Base-by-base conservation (phyloP, 2,113 vertebrate species). In the Zingel zingel region DNA sequence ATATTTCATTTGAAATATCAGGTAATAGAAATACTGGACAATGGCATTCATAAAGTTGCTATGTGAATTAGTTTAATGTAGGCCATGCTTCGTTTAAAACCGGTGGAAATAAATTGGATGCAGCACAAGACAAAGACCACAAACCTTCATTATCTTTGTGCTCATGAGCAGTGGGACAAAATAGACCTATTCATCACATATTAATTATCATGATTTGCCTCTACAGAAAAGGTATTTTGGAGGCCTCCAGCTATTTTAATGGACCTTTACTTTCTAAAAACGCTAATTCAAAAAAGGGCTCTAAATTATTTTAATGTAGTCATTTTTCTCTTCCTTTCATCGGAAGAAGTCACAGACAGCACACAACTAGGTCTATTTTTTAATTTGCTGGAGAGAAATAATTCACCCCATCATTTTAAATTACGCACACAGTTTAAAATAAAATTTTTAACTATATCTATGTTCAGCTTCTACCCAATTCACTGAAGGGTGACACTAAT, bases 251-350 rank as follows among this genome's bases (percentile, higher is more conserved):
- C 61, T 82, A 63, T 88, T 92, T 51, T 80, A 87, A 83, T 79
- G 27, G 58, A 84, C 76, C 67, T 84, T 86, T 74, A 88, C 71
- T 88, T 82, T 91, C 45, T 67, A 25, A 84, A 67, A 81, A 75
- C 62, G 65, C 47, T 84, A 86, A 84, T 88, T 87, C 71, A 82
- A 89, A 82, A 36, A 74, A 70, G 74, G 81, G 63, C 82, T 85
- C 83, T 87, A 90, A 94, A 93, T 93, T 85, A 92, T 91, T 91
- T 89, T 89, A 91, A 93, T 90, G 84, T 67, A 79, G 77, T 85
- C 15, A 79, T 93, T 89, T 89, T 88, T 87, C 71, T 84, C 74
- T 54, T 73, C 65, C 51, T 91, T 93, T 92, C 77, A 90, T 76
- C 67, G 85, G 72, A 69, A 68, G 14, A 79, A 77, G 56, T 75